These are phyloP conservation scores for Phalacrocorax carbo DNA, from an alignment of 2,113 vertebrate genomes.

Conservation along the genomic window DNA sequence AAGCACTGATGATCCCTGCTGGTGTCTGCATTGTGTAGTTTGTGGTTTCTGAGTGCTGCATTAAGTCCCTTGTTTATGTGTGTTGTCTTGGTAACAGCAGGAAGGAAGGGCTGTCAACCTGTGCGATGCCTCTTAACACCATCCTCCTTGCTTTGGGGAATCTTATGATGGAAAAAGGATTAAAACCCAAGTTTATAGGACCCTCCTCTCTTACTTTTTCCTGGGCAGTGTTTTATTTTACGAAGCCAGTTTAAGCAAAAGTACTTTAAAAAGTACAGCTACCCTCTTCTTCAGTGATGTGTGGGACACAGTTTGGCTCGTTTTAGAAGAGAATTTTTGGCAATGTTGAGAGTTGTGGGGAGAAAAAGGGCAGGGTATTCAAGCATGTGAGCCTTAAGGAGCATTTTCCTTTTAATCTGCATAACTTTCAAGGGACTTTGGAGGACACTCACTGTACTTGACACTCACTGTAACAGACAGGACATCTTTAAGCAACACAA, in stretches of 20 bases:
- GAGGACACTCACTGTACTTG: neutral
- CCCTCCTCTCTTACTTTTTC: neutral
- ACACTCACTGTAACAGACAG: too few relatives aligned
- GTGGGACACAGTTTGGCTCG: neutral
- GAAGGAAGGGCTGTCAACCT: neutral
- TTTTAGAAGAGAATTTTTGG: neutral
- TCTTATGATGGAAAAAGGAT: neutral
- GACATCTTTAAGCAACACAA: neutral
- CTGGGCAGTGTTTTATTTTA: neutral
- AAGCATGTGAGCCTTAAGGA: neutral
- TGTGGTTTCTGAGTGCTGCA: neutral
- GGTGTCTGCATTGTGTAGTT: neutral
- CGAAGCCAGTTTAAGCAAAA: neutral
- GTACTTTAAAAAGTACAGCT: neutral
- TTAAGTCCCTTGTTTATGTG: neutral
- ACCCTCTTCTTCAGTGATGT: neutral
- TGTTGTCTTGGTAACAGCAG: fast-evolving
- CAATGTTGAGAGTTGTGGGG: neutral
- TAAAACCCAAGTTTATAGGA: neutral
- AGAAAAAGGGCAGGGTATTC: neutral
- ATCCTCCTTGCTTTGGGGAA: neutral
- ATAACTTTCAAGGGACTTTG: neutral
- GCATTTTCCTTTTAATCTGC: neutral
- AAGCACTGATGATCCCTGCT: neutral
- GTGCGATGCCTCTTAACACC: neutral